phyloP scores from a whole-genome alignment of 2,113 vertebrate genomes.

The Saccopteryx bilineata region DNA sequence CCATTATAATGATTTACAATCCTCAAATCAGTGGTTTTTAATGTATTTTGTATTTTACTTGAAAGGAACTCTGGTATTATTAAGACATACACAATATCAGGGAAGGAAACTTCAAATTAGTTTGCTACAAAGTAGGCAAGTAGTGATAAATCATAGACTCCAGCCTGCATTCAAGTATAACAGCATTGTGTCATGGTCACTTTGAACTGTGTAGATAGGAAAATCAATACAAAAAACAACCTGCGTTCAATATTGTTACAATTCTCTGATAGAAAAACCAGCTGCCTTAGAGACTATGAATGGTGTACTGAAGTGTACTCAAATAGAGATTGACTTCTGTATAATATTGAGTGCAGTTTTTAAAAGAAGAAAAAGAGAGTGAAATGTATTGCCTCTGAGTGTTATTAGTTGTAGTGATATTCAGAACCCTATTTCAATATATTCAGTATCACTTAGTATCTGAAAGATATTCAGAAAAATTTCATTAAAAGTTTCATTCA shows the following conservation, averaged over 20 bases:
- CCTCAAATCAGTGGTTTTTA: not conserved
- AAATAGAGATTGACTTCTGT: not conserved
- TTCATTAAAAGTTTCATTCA: constrained; percentile 44
- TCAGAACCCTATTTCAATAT: constrained; percentile 24
- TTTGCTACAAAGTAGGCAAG: not conserved
- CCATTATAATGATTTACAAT: not conserved
- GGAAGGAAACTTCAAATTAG: not conserved
- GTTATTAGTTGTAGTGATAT: not conserved
- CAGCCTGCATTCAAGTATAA: not conserved
- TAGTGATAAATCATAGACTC: not conserved
- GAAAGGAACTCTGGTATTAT: constrained; percentile 12
- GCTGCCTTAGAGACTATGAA: constrained; percentile 31
- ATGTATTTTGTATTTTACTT: constrained; percentile 41
- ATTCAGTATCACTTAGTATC: constrained; percentile 18
- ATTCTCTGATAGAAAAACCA: constrained; percentile 22
- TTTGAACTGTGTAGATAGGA: not conserved
- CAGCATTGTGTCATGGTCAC: not conserved
- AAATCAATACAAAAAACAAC: constrained; percentile 8
- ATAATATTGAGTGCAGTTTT: not conserved
- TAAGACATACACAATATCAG: not conserved
- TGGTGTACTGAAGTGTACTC: not conserved
- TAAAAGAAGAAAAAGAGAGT: constrained; percentile 8
- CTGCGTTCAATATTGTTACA: not conserved
- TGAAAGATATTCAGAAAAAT: constrained; percentile 54
- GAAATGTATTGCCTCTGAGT: constrained; percentile 34